Evolutionary conservation across 2,797 vertebrate species (phyloP), one percentile per base, ranked within the genome.

Genomic region (Picus viridis): DNA sequence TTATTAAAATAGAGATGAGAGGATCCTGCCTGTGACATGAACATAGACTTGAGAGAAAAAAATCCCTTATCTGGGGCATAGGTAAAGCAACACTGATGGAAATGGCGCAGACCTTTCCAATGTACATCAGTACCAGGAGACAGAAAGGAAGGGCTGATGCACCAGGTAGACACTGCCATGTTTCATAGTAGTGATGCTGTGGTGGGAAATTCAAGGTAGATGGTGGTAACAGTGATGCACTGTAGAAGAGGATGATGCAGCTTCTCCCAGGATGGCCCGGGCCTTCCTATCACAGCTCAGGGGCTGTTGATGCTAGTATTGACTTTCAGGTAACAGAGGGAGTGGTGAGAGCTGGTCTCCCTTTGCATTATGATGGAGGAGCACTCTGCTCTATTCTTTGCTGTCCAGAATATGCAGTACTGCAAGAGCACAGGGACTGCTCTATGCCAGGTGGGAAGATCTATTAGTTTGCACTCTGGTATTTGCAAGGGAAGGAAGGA

Each of bases 341-440:
- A 49, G 16, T 26, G 34, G 6, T 19, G 16, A 61, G 54, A 61
- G 12, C 39, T 17, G 15, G 17, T 61, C 7, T 76, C 26, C 29
- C 20, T 0, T 0, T 16, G 29, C 45, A 14, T 1, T 2, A 4
- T 1, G 58, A 13, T 0, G 1, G 27, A 32, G 71, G 27, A 65
- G n/a, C 29, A 2, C 27, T 20, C 51, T 49, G 57, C 75, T 53
- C 24, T 27, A 7, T 36, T 16, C 8, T 41, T 54, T 0, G 1
- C 70, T 65, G 59, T 41, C 54, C 34, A 5, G 32, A 6, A 39
- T 4, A 2, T 5, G 17, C 75, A 12, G 23, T 13, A 1, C 64
- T 39, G 39, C 32, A 13, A 10, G 53, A 71, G 53, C 74, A 24
- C 49, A 12, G 41, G 41, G 32, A 10, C 83, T 34, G 53, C 83